Evolutionary conservation across 2,113 vertebrate species (phyloP).

Genomic region (Callithrix jacchus): DNA sequence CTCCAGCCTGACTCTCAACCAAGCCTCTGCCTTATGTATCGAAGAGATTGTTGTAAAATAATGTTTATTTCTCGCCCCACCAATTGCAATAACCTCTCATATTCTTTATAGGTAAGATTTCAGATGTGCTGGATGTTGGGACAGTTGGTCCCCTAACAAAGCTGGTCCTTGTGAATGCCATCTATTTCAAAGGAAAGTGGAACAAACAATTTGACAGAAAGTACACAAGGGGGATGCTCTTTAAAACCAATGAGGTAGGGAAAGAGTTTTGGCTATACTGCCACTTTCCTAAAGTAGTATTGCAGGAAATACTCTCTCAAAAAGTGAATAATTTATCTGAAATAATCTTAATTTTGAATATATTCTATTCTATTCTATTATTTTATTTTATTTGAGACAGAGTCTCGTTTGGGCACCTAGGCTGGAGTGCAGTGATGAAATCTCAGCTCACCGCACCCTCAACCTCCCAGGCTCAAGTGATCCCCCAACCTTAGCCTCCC

Average conservation of each 20-base stretch:
- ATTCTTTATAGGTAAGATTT: slow-evolving; percentile 90
- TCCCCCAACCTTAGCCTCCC: not conserved
- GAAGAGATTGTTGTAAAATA: not conserved
- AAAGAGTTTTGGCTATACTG: not conserved
- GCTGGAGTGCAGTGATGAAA: not conserved
- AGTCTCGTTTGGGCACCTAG: not conserved
- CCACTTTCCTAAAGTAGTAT: not conserved
- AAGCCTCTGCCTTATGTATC: not conserved
- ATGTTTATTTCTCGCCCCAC: not conserved
- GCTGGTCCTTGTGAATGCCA: slow-evolving; percentile 93
- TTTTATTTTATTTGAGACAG: not conserved
- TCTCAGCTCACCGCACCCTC: not conserved
- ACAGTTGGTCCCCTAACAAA: slow-evolving; percentile 83
- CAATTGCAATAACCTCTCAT: not conserved
- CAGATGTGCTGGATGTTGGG: slow-evolving; percentile 89
- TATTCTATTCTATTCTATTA: not conserved
- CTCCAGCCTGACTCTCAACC: not conserved
- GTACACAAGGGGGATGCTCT: slow-evolving; percentile 86
- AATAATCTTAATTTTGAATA: not conserved
- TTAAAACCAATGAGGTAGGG: slow-evolving; percentile 88
- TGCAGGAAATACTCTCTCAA: not conserved
- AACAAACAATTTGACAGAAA: slow-evolving; percentile 82
- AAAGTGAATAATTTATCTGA: not conserved
- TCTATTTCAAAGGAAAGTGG: slow-evolving; percentile 98
- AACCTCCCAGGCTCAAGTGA: not conserved